Conservation (phyloP, 2,888 invertebrate genomes). For the Thera obeliscata region DNA sequence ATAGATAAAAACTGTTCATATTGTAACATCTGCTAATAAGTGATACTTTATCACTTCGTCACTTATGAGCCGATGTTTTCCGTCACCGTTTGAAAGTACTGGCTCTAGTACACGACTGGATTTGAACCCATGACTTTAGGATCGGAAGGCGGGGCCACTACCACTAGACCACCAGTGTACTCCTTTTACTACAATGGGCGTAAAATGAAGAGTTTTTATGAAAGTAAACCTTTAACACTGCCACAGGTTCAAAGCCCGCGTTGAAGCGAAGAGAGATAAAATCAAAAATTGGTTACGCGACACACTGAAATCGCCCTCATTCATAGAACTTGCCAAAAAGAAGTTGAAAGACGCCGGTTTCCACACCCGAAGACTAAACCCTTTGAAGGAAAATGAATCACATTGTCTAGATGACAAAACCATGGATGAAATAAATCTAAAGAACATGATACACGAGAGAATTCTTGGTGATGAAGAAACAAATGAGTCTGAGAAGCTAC, state of each 20-base stretch:
- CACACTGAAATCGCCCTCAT: conserved; percentile 67
- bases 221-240: not conserved
- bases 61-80: too few relatives aligned
- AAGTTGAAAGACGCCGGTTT: conserved; percentile 67
- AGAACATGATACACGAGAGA: conserved; percentile 69
- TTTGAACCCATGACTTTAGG: too few relatives aligned
- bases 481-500: conserved; percentile 62
- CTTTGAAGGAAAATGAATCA: conserved; percentile 36
- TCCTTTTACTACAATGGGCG: too few relatives aligned
- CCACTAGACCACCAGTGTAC: too few relatives aligned
- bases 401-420: conserved; percentile 58
- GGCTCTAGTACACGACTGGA: too few relatives aligned
- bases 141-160: too few relatives aligned
- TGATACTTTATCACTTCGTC: too few relatives aligned
- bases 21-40: too few relatives aligned
- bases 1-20: too few relatives aligned
- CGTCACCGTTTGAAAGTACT: too few relatives aligned
- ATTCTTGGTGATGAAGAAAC: conserved; percentile 60
- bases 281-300: conserved; percentile 75
- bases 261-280: conserved; percentile 75
- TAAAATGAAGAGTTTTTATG: not conserved
- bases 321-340: conserved; percentile 70
- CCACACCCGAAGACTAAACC: conserved; percentile 35
- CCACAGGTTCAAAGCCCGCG: conserved; percentile 69
- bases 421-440: conserved; percentile 71